Evolutionary conservation across 2,888 invertebrate genomes (phyloP), one percentile per base, ranked within the genome.

Genomic region (Cecidostiba fungosa): DNA sequence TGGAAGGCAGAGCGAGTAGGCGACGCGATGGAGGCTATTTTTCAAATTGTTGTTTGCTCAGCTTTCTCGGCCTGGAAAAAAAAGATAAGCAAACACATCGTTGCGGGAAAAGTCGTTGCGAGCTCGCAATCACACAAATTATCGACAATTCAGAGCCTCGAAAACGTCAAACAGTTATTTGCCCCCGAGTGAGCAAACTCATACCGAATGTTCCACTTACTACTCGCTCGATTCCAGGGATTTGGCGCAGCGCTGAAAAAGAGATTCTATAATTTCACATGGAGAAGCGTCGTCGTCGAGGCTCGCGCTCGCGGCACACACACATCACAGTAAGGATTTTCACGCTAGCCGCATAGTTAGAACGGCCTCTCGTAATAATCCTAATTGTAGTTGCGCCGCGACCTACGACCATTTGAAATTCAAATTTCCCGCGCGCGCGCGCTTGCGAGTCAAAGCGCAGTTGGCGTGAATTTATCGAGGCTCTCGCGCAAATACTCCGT

Each of bases 91-190:
- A 59, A 59, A 59, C 54, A 59, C 54, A 23, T n/a, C 5, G n/a
- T n/a, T n/a, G 54, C 23, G n/a, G 54, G 54, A 59, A 59, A 69
- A 78, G 59, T 70, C 8, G 23, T 54, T 19, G 39, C 36, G 26
- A 16, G 43, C 36, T 50, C 3, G 39, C 70, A 77, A 84, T 86
- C 77, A 82, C 66, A 82, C 81, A 86, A 84, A 86, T 84, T 82
- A 86, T 86, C 69, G 77, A 36, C 72, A 73, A 84, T 80, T 62
- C 76, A 70, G 70, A 76, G 23, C 70, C 39, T 77, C 76, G 76
- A 59, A 69, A 82, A 32, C 78, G 76, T 77, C 77, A 82, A 84
- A 84, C 81, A 74, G 86, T 84, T 86, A 86, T 66, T 86, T 84
- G 84, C 54, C 86, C 83, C 77, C 77, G 47, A 80, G 83, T 39